phyloP scores from a whole-genome alignment of 2,797 vertebrate genomes.

The Pantherophis alleghaniensis region DNA sequence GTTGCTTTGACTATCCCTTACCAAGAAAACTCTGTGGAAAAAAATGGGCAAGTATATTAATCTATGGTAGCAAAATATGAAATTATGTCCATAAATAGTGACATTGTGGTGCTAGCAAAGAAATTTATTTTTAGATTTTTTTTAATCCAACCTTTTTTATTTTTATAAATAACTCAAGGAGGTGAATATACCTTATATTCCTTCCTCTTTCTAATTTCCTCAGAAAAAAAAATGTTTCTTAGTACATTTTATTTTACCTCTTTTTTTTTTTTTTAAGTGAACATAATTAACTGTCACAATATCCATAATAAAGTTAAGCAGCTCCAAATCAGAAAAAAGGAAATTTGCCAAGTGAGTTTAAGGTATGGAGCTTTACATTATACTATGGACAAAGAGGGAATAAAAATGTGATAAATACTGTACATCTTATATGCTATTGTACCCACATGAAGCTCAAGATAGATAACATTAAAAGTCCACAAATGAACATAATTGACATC shows the following conservation, averaged over 20 bases:
- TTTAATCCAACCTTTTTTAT: not conserved
- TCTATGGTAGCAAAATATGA: not conserved
- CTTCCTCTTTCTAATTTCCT: not conserved
- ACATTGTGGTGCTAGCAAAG: not conserved
- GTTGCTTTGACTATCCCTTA: slow-evolving; percentile 97
- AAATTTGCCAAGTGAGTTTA: not conserved
- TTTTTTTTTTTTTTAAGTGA: not conserved
- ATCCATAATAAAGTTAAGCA: not conserved
- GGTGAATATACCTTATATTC: not conserved
- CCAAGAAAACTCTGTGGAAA: slow-evolving; percentile 87
- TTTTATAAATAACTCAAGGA: not conserved
- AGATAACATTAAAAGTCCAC: not conserved
- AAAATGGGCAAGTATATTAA: slow-evolving; percentile 48
- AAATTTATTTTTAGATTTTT: not conserved
- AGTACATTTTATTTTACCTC: not conserved
- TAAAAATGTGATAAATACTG: not conserved
- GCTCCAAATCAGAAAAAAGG: not conserved
- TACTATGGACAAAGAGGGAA: not conserved
- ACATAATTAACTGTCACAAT: not conserved
- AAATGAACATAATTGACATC: not conserved
- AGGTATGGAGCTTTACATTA: not conserved
- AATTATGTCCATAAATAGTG: not conserved
- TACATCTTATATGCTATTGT: not conserved
- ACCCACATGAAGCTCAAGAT: not conserved
- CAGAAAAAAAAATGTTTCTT: not conserved